phyloP scores from a whole-genome alignment of 2,888 invertebrate species.

The Synanthedon myopaeformis region DNA sequence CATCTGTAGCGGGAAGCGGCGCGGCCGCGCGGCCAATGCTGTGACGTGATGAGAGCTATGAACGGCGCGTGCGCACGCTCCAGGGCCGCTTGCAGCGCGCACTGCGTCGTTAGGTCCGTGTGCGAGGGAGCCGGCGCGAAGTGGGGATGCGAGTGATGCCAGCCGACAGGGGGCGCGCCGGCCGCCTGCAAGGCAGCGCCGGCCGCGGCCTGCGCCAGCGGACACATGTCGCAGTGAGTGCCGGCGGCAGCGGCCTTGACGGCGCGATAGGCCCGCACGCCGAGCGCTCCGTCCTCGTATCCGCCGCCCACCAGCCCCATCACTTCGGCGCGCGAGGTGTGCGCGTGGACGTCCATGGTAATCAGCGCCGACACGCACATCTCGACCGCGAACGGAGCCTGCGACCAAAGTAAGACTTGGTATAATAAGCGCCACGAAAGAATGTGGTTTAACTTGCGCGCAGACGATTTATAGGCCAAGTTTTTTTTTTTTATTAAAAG shows the following conservation, averaged over 20 bases:
- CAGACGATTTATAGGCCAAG: too few species aligned
- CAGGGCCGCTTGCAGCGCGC: conserved; percentile 67
- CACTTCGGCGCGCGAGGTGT: conserved; percentile 77
- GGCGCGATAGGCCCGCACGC: conserved; percentile 63
- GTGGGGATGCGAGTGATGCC: conserved; percentile 84
- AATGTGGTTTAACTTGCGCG: too few species aligned
- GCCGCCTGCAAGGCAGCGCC: conserved; percentile 62
- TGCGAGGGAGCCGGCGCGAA: conserved; percentile 79
- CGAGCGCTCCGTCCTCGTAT: conserved; percentile 38
- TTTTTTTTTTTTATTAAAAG: too few species aligned
- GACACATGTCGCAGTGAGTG: conserved; percentile 84
- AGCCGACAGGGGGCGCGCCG: conserved; percentile 57
- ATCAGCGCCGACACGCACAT: conserved; percentile 72
- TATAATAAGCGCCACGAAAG: too few species aligned
- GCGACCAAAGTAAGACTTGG: conserved; percentile 1
- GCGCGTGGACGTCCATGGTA: conserved; percentile 78
- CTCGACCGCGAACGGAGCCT: conserved; percentile 75
- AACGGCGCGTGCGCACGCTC: conserved; percentile 46
- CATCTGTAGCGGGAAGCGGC: conserved; percentile 72
- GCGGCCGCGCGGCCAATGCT: conserved; percentile 69
- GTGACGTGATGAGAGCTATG: conserved; percentile 73
- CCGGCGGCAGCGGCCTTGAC: conserved; percentile 74
- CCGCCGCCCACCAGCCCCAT: conserved; percentile 80
- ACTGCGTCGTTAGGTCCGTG: conserved; percentile 76
- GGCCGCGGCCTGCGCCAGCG: conserved; percentile 71